A percentile compares a stretch with the other conserved stretches of the same genome.
These are phyloP conservation scores for Pelodytes ibericus DNA, from an alignment of 2,797 vertebrate species.

Conservation along the genomic window DNA sequence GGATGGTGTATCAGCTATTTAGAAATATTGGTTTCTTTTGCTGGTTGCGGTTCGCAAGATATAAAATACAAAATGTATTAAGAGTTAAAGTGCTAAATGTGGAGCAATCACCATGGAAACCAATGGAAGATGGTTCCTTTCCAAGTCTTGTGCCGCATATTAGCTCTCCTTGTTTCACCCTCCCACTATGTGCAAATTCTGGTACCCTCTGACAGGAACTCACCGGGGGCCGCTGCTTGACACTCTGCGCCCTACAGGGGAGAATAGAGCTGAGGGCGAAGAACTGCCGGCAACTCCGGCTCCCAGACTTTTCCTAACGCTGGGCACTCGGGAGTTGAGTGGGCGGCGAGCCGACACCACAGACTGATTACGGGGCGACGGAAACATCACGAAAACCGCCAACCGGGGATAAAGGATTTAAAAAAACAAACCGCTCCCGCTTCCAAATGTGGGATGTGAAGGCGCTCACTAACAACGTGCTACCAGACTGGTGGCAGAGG, in stretches of 20 bases:
- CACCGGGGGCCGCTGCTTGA: slow-evolving; percentile 67
- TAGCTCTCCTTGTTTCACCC: too few relatives aligned
- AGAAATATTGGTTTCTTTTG: too few relatives aligned
- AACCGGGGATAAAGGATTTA: not conserved
- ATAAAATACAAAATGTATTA: too few relatives aligned
- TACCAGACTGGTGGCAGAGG: not conserved
- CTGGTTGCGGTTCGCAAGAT: too few relatives aligned
- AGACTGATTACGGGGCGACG: slow-evolving; percentile 65
- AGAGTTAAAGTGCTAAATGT: too few relatives aligned
- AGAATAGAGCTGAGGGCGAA: slow-evolving; percentile 53
- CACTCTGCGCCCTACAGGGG: slow-evolving; percentile 62
- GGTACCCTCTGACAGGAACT: too few relatives aligned
- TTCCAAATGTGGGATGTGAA: not conserved
- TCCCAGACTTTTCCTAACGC: slow-evolving; percentile 60
- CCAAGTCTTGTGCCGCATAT: too few relatives aligned
- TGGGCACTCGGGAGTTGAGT: slow-evolving; percentile 59
- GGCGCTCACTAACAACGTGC: not conserved
- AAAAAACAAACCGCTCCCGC: slow-evolving; percentile 20
- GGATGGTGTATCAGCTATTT: too few relatives aligned
- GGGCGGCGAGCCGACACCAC: slow-evolving; percentile 61
- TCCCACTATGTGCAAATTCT: too few relatives aligned
- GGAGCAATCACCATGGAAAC: too few relatives aligned
- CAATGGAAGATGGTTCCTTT: too few relatives aligned
- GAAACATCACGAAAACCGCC: slow-evolving; percentile 24
- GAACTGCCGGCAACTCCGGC: slow-evolving; percentile 7